A percentile compares a stretch with the other conserved stretches of the same genome.
phyloP scores from a whole-genome alignment of 2,113 vertebrate genomes.

The Lamprotornis superbus region DNA sequence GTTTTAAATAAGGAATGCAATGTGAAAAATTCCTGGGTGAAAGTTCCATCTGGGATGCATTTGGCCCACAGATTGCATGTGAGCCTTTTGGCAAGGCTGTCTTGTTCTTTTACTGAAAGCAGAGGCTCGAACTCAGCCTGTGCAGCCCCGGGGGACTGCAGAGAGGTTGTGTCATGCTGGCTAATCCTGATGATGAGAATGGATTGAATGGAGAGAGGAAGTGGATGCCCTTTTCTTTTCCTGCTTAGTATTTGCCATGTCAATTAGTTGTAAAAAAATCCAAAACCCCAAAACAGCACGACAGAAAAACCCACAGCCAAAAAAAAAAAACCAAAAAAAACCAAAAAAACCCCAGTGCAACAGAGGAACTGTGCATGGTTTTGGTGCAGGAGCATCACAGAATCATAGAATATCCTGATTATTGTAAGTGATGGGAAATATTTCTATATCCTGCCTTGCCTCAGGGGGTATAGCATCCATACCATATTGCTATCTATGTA shows the following conservation, averaged over 20 bases:
- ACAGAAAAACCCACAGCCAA: background rate
- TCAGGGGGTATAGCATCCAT: background rate
- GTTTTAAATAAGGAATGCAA: background rate
- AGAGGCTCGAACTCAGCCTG: conserved; percentile 21
- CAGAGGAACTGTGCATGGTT: background rate
- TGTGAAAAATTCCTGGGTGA: conserved; percentile 5
- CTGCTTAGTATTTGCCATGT: conserved; percentile 42
- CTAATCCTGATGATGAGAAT: conserved; percentile 60
- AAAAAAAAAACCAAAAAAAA: background rate
- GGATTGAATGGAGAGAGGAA: conserved; percentile 66
- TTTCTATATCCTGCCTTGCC: background rate
- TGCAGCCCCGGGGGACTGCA: conserved; percentile 13
- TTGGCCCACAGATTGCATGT: background rate
- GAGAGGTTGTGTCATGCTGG: conserved; percentile 46
- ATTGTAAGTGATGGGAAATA: background rate
- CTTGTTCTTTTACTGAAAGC: conserved; percentile 30
- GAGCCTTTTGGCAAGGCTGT: background rate
- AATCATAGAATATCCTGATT: background rate
- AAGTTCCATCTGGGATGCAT: conserved; percentile 42
- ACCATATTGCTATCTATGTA: background rate
- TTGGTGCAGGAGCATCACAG: background rate
- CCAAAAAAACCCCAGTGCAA: background rate
- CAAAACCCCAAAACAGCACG: background rate
- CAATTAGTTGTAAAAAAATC: background rate
- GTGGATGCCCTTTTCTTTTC: conserved; percentile 56